A percentile compares a stretch with the other conserved stretches of the same genome.
Conservation (phyloP, 2,888 invertebrate genomes). For the Notodonta dromedarius region DNA sequence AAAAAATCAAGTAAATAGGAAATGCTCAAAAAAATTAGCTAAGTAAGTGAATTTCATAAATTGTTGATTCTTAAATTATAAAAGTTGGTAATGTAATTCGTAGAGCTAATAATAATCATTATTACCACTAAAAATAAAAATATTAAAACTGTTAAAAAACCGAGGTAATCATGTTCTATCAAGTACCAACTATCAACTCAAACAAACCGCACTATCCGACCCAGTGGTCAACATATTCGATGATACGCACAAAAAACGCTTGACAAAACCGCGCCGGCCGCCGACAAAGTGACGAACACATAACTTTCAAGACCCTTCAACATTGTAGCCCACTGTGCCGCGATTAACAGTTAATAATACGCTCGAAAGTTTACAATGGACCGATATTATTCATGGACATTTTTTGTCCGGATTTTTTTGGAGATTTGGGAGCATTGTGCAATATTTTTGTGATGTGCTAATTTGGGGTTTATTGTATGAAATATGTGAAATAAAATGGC, state of each 20-base stretch:
- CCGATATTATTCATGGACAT: constrained; percentile 35
- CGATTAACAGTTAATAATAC: constrained; percentile 69
- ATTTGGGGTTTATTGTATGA: constrained; percentile 9
- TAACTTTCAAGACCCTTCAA: constrained; percentile 50
- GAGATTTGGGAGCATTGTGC: constrained; percentile 32
- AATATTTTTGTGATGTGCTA: constrained; percentile 24
- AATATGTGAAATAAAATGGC: too few relatives aligned
- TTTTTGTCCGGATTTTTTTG: constrained; percentile 42
- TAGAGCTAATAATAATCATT: too few relatives aligned
- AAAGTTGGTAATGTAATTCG: too few relatives aligned
- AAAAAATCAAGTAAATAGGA: too few relatives aligned
- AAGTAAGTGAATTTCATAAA: too few relatives aligned
- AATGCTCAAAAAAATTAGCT: too few relatives aligned
- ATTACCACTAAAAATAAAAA: not conserved
- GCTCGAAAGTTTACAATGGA: constrained; percentile 40
- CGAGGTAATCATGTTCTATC: not conserved
- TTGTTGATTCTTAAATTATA: too few relatives aligned
- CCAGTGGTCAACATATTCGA: constrained; percentile 61
- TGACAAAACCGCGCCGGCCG: constrained; percentile 48
- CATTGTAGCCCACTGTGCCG: constrained; percentile 48
- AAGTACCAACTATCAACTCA: constrained; percentile 31
- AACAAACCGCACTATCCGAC: constrained; percentile 25
- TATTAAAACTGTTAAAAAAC: not conserved
- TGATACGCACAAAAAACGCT: constrained; percentile 62
- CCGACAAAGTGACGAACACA: constrained; percentile 67